These are phyloP conservation scores for Brachirus orientalis DNA, from an alignment of 2,113 vertebrate species.

Conservation along the genomic window DNA sequence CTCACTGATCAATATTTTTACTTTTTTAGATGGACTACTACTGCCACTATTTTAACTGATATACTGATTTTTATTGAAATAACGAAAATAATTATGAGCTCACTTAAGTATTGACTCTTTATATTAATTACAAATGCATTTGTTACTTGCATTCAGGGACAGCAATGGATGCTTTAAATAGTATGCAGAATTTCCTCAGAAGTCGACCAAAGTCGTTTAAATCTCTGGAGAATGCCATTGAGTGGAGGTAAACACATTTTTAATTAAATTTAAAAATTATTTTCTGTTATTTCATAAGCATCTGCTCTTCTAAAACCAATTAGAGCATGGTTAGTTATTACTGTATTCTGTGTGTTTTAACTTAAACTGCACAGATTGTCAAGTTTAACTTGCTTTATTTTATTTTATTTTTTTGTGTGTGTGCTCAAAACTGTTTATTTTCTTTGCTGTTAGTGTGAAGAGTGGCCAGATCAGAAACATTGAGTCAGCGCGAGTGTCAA, in stretches of 20 bases:
- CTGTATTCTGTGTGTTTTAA: not conserved
- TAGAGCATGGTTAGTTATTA: not conserved
- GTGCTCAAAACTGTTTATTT: not conserved
- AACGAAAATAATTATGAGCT: too few species aligned
- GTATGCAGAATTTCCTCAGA: conserved; percentile 99
- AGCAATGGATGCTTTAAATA: conserved; percentile 98
- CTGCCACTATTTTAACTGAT: too few species aligned
- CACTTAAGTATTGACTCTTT: not conserved
- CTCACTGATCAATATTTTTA: too few species aligned
- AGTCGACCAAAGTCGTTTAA: conserved; percentile 98
- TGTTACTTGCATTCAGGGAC: conserved; percentile 83
- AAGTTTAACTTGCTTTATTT: too few species aligned
- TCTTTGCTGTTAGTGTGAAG: conserved; percentile 86
- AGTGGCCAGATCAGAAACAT: conserved; percentile 97
- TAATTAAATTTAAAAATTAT: not conserved
- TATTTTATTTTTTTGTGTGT: too few species aligned
- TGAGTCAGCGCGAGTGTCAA: conserved; percentile 95
- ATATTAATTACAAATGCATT: not conserved
- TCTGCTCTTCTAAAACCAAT: not conserved
- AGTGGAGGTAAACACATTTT: conserved; percentile 89
- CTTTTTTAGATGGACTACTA: too few species aligned
- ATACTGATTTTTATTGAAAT: not conserved
- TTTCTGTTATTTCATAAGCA: too few species aligned
- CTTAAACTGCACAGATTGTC: not conserved
- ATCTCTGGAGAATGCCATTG: conserved; percentile 96